Evolutionary conservation across 2,797 vertebrate genomes (phyloP), one percentile per base, ranked within the genome.

Genomic region (Mormyrus proboscirostris): DNA sequence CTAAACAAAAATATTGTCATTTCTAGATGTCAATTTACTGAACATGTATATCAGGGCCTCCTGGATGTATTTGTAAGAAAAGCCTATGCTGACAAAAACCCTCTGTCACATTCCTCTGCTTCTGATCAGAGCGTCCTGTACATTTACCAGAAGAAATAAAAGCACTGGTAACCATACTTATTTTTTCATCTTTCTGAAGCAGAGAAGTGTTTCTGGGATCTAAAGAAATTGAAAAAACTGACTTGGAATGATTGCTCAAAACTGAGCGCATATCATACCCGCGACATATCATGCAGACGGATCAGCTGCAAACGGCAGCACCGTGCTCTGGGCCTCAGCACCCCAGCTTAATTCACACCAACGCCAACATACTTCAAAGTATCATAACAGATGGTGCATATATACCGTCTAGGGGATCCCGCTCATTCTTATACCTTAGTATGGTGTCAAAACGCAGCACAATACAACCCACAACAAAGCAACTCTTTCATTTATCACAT

Each of bases 371-470:
- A 65, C 41, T 16, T 16, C 49, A 88, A 76, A 50, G 44, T 19
- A 88, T 47, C 41, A 47, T 22, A 51, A 88, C 88, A 88, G 88
- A 88, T 88, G 88, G 69, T 50, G 22, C 33, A 53, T 51, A 14
- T 33, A n/a, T 79, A 38, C 29, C 69, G 33, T 55, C 65, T 51
- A 65, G 88, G 38, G 22, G 29, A 51, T 53, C 47, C 55, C 7
- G 8, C 22, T 50, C 41, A 82, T 82, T 82, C 38, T 44, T 82
- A 22, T 82, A 47, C 76, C 41, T 47, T 82, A 82, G 19, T 44
- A 44, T 44, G n/a, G 76, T 82, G 41, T 82, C 76, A 47, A 82
- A 82, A 33, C 6, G 0, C 19, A 82, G 76, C 41, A 47, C 76
- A n/a, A 47, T 44, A n/a, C 38, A 82, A 47, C 6, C n/a, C 38